Evolutionary conservation across 2,113 vertebrate species (phyloP), one percentile per base, ranked within the genome.

Genomic region (Triplophysa tibetana): DNA sequence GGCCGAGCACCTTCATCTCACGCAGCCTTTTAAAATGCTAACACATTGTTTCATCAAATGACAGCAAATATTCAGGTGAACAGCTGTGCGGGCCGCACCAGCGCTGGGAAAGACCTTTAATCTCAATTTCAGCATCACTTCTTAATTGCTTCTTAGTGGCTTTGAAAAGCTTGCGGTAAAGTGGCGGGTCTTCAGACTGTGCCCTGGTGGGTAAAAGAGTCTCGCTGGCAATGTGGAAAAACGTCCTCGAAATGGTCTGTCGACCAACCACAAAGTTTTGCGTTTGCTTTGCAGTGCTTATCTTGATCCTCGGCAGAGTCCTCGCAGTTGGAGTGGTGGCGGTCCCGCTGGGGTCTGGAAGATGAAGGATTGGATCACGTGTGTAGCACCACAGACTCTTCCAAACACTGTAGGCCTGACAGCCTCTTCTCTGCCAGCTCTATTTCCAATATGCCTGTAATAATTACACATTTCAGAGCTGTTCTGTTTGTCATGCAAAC

Each of bases 1-100:
- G 4, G 58, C 48, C 21, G 1, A 19, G 45, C 56, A 54, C 83
- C 76, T 81, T 84, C 58, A 84, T 84, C 79, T 84, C 45, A 14
- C 23, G 1, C 12, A 48, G 64, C 38, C 74, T 81, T 84, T 81
- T 84, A 66, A 81, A 76, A 64, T 50, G 50, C 68, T 62, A 67
- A 81, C 33, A 52, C 48, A 81, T 84, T 52, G 63, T 81, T 54
- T 65, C 14, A 45, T 73, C 70, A 70, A 60, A 54, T n/a, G 21
- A 63, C 43, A 26, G 54, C 24, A 21, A 70, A 26, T n/a, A 75
- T 75, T 45, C 54, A 4, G 54, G 26, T 74, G 43, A 73, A 45
- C 62, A 63, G 50, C 67, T 54, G 67, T 26, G 33, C 2, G 11
- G n/a, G 33, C 2, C 8, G n/a, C 24, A 41, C 50, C 24, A 9